Conservation (phyloP, 1,140 invertebrate genomes). For the Formica selysi region DNA sequence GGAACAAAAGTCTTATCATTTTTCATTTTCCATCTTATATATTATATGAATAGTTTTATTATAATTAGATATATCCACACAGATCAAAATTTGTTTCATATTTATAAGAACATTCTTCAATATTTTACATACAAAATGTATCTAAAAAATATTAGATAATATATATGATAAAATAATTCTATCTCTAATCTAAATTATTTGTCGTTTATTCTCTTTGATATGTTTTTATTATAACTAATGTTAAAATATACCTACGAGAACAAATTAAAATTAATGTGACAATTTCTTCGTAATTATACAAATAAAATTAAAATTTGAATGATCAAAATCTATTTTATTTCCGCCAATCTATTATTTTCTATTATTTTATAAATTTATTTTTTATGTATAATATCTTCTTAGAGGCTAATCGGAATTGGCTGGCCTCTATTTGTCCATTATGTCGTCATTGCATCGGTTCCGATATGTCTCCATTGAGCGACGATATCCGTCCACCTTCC, state of each 20-base stretch:
- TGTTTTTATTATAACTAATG: not conserved
- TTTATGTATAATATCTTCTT: not conserved
- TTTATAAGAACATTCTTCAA: no score
- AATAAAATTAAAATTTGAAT: constrained; percentile 29
- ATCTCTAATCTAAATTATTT: not conserved
- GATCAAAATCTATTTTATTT: constrained; percentile 41
- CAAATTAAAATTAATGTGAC: not conserved
- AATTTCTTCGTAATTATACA: not conserved
- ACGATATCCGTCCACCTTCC: constrained; percentile 69
- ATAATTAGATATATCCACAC: not conserved
- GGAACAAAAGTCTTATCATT: not conserved
- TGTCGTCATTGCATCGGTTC: constrained; percentile 27
- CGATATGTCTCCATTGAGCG: constrained; percentile 11
- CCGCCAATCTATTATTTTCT: no score
- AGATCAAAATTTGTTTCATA: not conserved
- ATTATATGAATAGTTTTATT: not conserved
- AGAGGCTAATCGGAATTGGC: constrained; percentile 16
- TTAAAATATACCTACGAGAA: not conserved
- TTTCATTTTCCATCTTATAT: not conserved
- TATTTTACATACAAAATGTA: no score
- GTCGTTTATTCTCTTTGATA: not conserved
- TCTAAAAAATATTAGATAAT: no score
- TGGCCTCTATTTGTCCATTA: constrained; percentile 77
- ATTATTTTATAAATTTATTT: no score
- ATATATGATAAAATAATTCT: no score